Base-by-base conservation (phyloP, 2,113 vertebrate species). In the Labeo catla region DNA sequence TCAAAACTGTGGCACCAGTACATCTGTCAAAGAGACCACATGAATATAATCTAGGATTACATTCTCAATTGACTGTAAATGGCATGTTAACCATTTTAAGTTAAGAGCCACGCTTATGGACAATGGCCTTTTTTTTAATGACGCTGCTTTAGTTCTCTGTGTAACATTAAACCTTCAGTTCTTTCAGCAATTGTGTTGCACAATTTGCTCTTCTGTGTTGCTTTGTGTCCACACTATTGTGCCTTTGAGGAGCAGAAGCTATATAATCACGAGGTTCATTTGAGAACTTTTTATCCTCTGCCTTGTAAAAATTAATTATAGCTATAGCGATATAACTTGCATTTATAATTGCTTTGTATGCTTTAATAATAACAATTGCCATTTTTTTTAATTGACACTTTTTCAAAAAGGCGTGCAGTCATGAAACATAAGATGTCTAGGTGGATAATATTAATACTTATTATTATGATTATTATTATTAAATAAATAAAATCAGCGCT, bases 121-220 rank as follows among this genome's bases (percentile, higher is more conserved):
- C 66, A 86, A 81, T 61, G 50, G 66, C n/a, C 50, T 12, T 79
- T 70, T 86, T 36, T 19, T 52, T 39, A 68, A 50, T 57, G 59
- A 66, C 74, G 23, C 73, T 45, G 21, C 39, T 43, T 79, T 86
- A 78, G 74, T 65, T 79, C 47, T 68, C 23, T 72, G 34, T 81
- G 66, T 63, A 86, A 86, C 36, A 65, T 50, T 59, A 73, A 86
- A 74, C 47, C 43, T 49, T 63, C 28, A 54, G 65, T 82, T 57
- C 28, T 70, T 70, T 50, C 47, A 70, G 2, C n/a, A 39, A 59
- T 28, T 63, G 36, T 78, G 47, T 74, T 86, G 21, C 57, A 63
- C 52, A 81, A 47, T 81, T 73, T 39, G 34, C 23, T 65, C 16
- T 7, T 77, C 49, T 50, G 16, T 50, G 28, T 9, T 49, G 23